These are phyloP conservation scores for Netelia inedita DNA, from an alignment of 2,888 invertebrate species.

Conservation along the genomic window DNA sequence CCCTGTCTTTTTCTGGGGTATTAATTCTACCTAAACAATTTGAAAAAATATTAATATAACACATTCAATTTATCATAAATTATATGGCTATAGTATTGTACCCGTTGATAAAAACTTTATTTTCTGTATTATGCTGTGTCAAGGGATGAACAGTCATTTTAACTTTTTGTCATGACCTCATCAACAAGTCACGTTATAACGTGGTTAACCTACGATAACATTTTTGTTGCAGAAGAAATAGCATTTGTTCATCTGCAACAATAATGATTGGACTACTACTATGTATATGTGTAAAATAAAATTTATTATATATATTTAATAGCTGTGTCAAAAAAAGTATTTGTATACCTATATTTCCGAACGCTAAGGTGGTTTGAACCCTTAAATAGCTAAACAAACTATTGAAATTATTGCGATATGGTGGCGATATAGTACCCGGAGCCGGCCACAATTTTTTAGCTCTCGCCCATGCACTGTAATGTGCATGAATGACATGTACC, in stretches of 20 bases:
- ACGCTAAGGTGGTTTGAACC: conserved; percentile 82
- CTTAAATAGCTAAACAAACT: conserved; percentile 84
- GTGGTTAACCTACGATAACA: not conserved
- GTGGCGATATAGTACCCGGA: conserved; percentile 42
- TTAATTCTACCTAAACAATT: too few species aligned
- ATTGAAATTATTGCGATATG: conserved; percentile 80
- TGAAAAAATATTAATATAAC: not conserved
- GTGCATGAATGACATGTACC: conserved; percentile 36
- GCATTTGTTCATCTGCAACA: too few species aligned
- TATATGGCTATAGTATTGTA: not conserved
- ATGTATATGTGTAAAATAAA: too few species aligned
- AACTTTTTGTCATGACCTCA: not conserved
- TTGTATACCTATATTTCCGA: not conserved
- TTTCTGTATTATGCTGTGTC: not conserved
- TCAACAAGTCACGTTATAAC: too few species aligned
- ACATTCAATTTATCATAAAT: not conserved
- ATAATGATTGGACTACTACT: too few species aligned
- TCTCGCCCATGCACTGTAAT: conserved; percentile 28
- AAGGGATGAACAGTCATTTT: not conserved
- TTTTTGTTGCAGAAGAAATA: too few species aligned
- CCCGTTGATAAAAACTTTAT: not conserved
- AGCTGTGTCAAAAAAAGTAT: too few species aligned
- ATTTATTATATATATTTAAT: too few species aligned
- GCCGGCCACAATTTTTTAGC: conserved; percentile 23
- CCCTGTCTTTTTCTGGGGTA: not conserved